phyloP scores from a whole-genome alignment of 1,140 invertebrate genomes.

The Heliconius hermathena region DNA sequence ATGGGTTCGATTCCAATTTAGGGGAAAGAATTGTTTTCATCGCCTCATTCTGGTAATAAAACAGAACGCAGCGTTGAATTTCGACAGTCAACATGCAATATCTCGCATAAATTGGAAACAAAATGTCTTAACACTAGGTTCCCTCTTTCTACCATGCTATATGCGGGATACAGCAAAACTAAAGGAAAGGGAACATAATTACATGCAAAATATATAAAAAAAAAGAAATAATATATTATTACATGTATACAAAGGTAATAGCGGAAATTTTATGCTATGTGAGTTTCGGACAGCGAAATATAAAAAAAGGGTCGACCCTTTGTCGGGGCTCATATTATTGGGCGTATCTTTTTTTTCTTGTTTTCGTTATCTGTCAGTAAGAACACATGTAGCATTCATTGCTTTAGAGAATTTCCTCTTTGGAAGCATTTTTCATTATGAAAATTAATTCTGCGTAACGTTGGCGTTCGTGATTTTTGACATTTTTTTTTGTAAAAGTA shows the following conservation, averaged over 20 bases:
- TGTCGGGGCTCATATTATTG: conserved; percentile 50
- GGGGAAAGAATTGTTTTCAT: no score
- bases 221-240: conserved; percentile 39
- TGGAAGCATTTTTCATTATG: conserved; percentile 6
- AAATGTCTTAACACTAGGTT: no score
- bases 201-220: conserved; percentile 17
- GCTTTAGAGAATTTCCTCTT: conserved; percentile 2
- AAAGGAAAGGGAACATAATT: background rate
- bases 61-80: no score
- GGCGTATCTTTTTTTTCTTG: conserved; percentile 44
- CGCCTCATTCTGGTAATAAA: no score
- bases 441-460: background rate
- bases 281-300: conserved; percentile 46
- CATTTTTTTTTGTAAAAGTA: background rate
- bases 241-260: conserved; percentile 41
- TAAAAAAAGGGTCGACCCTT: conserved; percentile 48
- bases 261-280: conserved; percentile 48
- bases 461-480: background rate
- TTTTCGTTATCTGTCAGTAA: conserved; percentile 48
- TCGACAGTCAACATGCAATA: no score
- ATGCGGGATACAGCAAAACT: no score
- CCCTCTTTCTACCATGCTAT: no score
- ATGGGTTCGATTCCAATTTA: no score
- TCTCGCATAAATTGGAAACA: no score
- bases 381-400: conserved; percentile 43